Base-by-base conservation (phyloP, 2,888 invertebrate species). In the Punctoribates punctum region DNA sequence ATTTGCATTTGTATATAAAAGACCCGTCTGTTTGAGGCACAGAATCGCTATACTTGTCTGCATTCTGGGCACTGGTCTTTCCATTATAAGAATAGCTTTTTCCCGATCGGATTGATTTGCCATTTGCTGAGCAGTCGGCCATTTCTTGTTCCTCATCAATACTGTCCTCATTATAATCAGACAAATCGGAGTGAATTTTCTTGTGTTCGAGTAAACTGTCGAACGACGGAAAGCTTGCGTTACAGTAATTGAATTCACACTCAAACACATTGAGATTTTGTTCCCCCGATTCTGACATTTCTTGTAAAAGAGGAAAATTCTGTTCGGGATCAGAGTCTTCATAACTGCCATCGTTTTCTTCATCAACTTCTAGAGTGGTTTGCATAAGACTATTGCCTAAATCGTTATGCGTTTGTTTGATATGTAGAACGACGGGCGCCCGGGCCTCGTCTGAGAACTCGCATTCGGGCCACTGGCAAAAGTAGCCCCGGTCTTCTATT, bases 81-180 rank as follows among this genome's bases (percentile, higher is more conserved):
- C 62, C 62, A 17, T 62, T 62, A 62, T 62, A 62, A 23, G 62
- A 62, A 62, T 62, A 62, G 27, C 62, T 29, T 27, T 62, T 62
- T 17, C 27, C 25, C 1, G 62, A 27, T 27, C 17, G 25, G 1
- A 54, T 54, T 17, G 17, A 20, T 20, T 54, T 54, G 1, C 6
- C 20, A 8, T 20, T 20, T 2, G 6, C 3, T 8, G 17, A 17
- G n/a, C 17, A 5, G 8, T 34, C 34, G 34, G 34, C 34, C 34
- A 34, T 34, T 34, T 54, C 54, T 20, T n/a, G 17, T n/a, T 54
- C 54, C 20, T 54, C 54, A 20, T 54, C 54, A 13, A 48, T 48
- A 54, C 20, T 54, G 20, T 54, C 54, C n/a, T 54, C 54, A 27
- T 23, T 23, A 62, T 20, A 57, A 20, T 62, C 54, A 17, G 20